Conservation (phyloP, 2,113 vertebrate species). For the Pycnonotus jocosus region DNA sequence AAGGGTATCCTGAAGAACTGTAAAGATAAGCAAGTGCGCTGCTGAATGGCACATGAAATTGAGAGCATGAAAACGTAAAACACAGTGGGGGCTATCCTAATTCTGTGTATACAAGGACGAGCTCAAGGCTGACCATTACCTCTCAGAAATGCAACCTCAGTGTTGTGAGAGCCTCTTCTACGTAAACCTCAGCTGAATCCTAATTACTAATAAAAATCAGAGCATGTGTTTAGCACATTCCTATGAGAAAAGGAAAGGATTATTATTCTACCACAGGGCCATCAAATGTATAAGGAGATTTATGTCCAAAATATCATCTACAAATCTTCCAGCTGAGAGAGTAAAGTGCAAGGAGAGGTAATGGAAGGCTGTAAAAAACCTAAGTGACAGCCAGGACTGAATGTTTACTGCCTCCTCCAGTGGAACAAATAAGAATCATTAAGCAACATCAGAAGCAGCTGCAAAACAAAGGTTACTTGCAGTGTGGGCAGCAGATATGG, state of each 20-base stretch:
- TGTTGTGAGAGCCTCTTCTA: background rate
- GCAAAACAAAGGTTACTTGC: background rate
- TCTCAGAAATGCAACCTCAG: background rate
- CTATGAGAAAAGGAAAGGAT: background rate
- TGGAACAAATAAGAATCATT: background rate
- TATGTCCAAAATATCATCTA: background rate
- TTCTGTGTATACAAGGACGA: background rate
- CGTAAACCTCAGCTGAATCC: background rate
- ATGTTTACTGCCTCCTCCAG: background rate
- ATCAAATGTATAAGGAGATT: background rate
- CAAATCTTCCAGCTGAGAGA: background rate
- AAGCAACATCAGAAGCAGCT: background rate
- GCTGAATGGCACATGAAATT: background rate
- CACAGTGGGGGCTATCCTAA: background rate
- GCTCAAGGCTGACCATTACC: background rate
- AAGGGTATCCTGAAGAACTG: background rate
- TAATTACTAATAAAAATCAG: background rate
- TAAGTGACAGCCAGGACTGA: background rate
- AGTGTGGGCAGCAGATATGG: background rate
- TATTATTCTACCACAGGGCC: background rate
- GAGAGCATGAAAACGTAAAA: background rate
- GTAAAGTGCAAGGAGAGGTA: background rate
- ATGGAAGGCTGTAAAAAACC: background rate
- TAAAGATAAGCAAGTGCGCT: background rate
- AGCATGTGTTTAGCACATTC: background rate